Evolutionary conservation across 2,113 vertebrate species (phyloP).

Genomic region (Grus americana): DNA sequence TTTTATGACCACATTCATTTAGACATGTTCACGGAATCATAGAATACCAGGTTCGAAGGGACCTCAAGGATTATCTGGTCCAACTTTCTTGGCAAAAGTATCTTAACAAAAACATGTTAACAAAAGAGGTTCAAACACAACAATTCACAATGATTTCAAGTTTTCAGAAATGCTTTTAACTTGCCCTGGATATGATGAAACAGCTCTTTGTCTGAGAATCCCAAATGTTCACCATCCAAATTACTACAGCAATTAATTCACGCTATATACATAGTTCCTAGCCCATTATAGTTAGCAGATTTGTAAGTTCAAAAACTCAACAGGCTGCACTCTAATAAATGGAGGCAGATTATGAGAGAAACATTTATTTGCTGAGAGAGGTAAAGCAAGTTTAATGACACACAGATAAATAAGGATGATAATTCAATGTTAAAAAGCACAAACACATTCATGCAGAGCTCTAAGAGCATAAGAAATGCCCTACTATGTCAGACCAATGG

Average conservation of each 20-base stretch:
- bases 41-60: too few species aligned
- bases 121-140: not conserved
- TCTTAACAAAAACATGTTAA: not conserved
- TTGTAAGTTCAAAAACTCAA: not conserved
- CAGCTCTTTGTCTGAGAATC: not conserved
- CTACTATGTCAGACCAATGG: not conserved
- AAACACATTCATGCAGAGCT: not conserved
- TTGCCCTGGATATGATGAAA: not conserved
- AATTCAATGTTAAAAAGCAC: not conserved
- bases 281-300: not conserved
- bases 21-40: not conserved
- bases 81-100: too few species aligned
- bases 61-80: too few species aligned
- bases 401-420: not conserved
- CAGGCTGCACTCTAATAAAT: not conserved
- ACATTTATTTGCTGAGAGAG: not conserved
- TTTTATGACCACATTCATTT: not conserved
- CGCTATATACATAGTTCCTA: not conserved
- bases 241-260: not conserved
- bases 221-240: not conserved
- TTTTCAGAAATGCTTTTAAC: not conserved
- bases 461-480: not conserved
- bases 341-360: not conserved
- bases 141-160: not conserved
- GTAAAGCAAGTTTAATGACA: not conserved